Conservation (phyloP, 2,797 vertebrate genomes). For the Atherinosoma microstoma region DNA sequence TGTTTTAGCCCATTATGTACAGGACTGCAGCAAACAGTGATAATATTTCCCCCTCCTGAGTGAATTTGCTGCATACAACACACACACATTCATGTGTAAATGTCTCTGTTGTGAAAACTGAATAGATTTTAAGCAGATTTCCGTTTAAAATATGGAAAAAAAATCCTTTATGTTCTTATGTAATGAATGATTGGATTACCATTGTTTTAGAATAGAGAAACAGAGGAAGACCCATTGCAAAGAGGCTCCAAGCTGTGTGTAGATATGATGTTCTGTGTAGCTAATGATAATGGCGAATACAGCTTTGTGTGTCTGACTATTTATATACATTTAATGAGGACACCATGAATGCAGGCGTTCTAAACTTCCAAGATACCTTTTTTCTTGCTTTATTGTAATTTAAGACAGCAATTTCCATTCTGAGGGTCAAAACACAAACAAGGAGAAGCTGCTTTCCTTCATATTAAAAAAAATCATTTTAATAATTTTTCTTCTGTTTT, state of each 20-base stretch:
- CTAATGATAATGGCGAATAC: slow-evolving; percentile 42
- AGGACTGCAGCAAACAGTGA: slow-evolving; percentile 48
- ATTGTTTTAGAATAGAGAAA: slow-evolving; percentile 21
- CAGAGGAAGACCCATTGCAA: slow-evolving; percentile 21
- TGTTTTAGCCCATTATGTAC: slow-evolving; percentile 48
- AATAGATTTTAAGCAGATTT: slow-evolving; percentile 26
- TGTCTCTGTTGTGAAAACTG: slow-evolving; percentile 10
- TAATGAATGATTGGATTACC: not conserved
- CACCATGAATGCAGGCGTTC: slow-evolving; percentile 39
- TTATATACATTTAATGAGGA: slow-evolving; percentile 67
- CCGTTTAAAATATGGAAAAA: slow-evolving; percentile 3
- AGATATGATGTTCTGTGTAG: slow-evolving; percentile 36
- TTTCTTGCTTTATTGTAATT: slow-evolving; percentile 37
- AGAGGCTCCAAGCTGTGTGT: slow-evolving; percentile 35
- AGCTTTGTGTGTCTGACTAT: slow-evolving; percentile 49
- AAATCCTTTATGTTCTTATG: slow-evolving; percentile 1
- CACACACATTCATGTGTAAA: not conserved
- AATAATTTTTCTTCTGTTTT: too few relatives aligned
- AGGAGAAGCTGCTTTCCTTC: not conserved
- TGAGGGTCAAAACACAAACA: slow-evolving; percentile 14
- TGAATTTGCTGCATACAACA: slow-evolving; percentile 1
- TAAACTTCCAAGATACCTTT: slow-evolving; percentile 44
- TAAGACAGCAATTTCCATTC: slow-evolving; percentile 19
- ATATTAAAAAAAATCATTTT: not conserved
- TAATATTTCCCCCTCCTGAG: slow-evolving; percentile 21